These are phyloP conservation scores for Andricus grossulariae DNA, from an alignment of 1,140 invertebrate genomes.

Conservation along the genomic window DNA sequence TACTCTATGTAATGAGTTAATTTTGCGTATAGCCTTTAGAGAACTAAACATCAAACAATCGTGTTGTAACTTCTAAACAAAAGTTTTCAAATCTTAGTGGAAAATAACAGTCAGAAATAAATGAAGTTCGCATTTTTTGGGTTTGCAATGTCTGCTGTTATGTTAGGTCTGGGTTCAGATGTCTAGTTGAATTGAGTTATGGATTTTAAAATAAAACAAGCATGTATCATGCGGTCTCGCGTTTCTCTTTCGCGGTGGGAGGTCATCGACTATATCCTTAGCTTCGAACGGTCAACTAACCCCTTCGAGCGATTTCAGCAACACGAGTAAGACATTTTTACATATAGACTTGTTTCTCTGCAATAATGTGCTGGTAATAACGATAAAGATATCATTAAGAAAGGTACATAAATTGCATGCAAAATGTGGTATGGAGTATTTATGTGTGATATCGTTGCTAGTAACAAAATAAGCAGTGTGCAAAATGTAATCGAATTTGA, in stretches of 20 bases:
- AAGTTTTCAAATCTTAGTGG: no score
- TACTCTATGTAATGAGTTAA: no score
- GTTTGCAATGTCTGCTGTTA: no score
- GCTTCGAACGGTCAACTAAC: conserved; percentile 1
- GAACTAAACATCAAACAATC: no score
- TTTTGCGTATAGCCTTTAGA: no score
- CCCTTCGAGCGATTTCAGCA: conserved; percentile 8
- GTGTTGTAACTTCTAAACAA: no score
- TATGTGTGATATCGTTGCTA: neutral
- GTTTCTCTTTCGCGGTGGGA: conserved; percentile 20
- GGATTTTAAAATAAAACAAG: neutral
- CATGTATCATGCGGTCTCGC: neutral
- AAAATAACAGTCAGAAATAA: no score
- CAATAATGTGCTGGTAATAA: conserved; percentile 4
- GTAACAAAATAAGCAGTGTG: no score
- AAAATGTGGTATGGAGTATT: neutral
- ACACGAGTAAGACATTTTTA: conserved; percentile 4
- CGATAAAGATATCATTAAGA: conserved; percentile 19
- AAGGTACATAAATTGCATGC: neutral
- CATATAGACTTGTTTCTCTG: conserved; percentile 1
- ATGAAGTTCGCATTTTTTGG: no score
- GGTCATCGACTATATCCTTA: neutral
- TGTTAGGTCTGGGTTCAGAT: neutral
- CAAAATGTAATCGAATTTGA: no score
- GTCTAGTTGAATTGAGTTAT: neutral